Evolutionary conservation across 2,888 invertebrate species (phyloP), one percentile per base, ranked within the genome.

Genomic region (Drosophila ezoana): DNA sequence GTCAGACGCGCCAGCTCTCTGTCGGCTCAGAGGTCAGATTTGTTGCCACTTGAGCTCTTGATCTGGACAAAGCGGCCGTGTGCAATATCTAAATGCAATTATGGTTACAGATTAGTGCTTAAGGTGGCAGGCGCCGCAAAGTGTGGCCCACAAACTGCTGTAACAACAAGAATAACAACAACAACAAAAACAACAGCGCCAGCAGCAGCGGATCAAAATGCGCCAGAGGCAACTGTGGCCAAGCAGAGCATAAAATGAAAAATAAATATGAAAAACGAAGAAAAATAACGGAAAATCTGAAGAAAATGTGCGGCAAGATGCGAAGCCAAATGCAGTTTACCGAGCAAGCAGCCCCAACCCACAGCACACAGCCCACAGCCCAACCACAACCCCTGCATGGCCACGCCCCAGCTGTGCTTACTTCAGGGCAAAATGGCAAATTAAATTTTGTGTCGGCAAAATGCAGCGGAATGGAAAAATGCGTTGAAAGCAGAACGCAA

Each of bases 201-300:
- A 52, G 41, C 47, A 45, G 33, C 53, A 72, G 53, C 59, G 69
- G 74, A 85, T 87, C 82, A 79, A 72, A 80, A 78, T 69, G 56
- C 52, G 76, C 87, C 79, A 66, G 68, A 53, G 79, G 87, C 81
- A 76, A 87, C 54, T 76, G 71, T 67, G 65, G 81, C 73, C 70
- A 83, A 86, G 72, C 72, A 61, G 74, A 83, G 84, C 87, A 84
- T 79, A 72, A 89, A 85, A 85, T 84, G 73, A 74, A 87, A 88
- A 89, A 87, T 88, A 84, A 88, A 85, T 84, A 84, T 68, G 86
- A 86, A 79, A 84, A 35, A 41, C 13, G 32, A 35, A 14, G 28
- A 45, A 58, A 66, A 67, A 67, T 44, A 66, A 45, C 28, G 23
- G 49, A 45, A 74, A 80, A 67, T 67, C 56, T 62, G 53, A 53